Base-by-base conservation (phyloP, 1,140 invertebrate species). In the Pseudachorutes palmiensis region DNA sequence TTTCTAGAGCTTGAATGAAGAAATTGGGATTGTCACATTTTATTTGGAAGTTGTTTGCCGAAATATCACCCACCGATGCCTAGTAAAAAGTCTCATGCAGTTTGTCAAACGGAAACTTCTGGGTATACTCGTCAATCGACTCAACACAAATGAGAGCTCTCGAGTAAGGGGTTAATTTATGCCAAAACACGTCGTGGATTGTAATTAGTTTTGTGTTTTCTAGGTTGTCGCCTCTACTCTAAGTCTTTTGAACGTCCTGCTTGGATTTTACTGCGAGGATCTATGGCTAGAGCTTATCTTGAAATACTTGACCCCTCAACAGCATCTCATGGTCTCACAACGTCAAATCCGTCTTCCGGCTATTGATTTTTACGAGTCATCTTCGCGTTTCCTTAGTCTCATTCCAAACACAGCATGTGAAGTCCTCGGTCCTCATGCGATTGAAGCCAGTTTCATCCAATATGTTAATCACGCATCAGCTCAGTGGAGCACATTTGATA, bases 1-100 rank as follows among this genome's bases (percentile, higher is more conserved):
- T 66, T 62, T 63, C 29, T 58, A 74, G 72, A 74, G 72, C 55
- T 59, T 74, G 61, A 55, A 68, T 57, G 72, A 74, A 64, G 72
- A 71, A 57, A 68, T 72, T 12, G 69, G 67, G 5, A 60, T 70
- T 30, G 72, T 74, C 12, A 74, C 72, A 24, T 51, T 64, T 31
- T 74, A 74, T 45, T 55, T 74, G 2, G 60, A 67, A 65, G 59
- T 70, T n/a, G 65, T 74, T 26, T 71, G 69, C 51, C 67, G 71
- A 36, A 30, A 67, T 48, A 12, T 74, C 1, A 70, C 69, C 0
- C 72, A 74, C 58, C 70, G 65, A 5, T 30, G 58, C 1, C 62
- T 73, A 5, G 32, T 69, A 0, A 57, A 49, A 66, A 70, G 62
- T 33, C 41, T 74, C 29, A 66, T 71, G 1, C 49, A 51, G 31